Evolutionary conservation across 2,888 invertebrate genomes (phyloP), one percentile per base, ranked within the genome.

Genomic region (Colletes collaris): DNA sequence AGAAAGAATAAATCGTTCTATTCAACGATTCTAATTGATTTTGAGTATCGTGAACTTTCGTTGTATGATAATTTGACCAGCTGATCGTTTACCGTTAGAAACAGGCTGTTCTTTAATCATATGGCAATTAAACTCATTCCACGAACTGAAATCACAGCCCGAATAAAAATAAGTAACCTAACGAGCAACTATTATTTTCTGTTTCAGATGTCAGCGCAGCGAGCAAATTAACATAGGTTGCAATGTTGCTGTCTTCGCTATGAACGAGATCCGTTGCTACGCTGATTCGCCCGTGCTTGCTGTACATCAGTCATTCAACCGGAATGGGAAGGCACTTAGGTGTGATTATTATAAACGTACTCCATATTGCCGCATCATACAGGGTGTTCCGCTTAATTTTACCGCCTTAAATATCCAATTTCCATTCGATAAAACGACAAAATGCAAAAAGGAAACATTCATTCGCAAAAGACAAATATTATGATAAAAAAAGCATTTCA

Each of bases 281-380:
- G 83, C 76, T 76, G 86, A 87, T 79, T 86, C 87, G 85, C 81
- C 88, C 71, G 86, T 87, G 85, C 86, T 87, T 81, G 78, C 83
- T 83, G 88, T 91, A 87, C 88, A 88, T 83, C 88, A 87, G 82
- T 86, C 86, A 81, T 90, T 89, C 86, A 90, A 89, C 86, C 90
- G 92, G 89, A 91, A 92, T 92, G 92, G 92, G 88, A 91, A 92
- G 89, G 87, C 90, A 86, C 87, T 92, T 90, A 92, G 92, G 92
- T 92, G 84, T 76, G 86, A 88, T 86, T 84, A 87, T 85, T 84
- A 81, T 85, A 86, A 87, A 84, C 76, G 81, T 73, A 76, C 75
- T 19, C 68, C 74, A 50, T 56, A 37, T 58, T 64, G 59, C 56
- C 16, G 44, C 10, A 46, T 46, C 8, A 46, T 46, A 27, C 27